A percentile compares a stretch with the other conserved stretches of the same genome.
Evolutionary conservation across 2,797 vertebrate species (phyloP).

Genomic region (Sandelia bainsii): DNA sequence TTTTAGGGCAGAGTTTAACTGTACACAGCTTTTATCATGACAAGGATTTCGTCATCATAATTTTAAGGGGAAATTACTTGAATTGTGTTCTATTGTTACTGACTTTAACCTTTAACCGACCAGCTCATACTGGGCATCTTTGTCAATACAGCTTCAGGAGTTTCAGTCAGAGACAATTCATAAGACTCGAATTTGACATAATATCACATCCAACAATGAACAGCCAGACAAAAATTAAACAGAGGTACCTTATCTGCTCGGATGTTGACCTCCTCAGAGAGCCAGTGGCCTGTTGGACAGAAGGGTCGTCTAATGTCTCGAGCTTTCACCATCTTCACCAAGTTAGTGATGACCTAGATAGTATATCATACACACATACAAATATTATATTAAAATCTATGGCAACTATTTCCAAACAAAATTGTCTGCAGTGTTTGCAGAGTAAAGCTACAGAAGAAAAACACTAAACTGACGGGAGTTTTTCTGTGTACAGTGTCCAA

Average conservation of each 20-base stretch:
- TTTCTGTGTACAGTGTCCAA: slow-evolving; percentile 27
- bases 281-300: slow-evolving; percentile 95
- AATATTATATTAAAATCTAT: slow-evolving; percentile 23
- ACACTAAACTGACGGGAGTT: slow-evolving; percentile 12
- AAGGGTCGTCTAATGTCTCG: slow-evolving; percentile 96
- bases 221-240: slow-evolving; percentile 9
- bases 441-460: slow-evolving; percentile 14
- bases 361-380: slow-evolving; percentile 55
- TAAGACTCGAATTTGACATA: background rate
- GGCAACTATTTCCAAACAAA: background rate
- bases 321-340: slow-evolving; percentile 99
- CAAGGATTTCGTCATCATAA: too few relatives aligned
- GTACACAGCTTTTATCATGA: too few relatives aligned
- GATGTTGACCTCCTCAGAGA: slow-evolving; percentile 97
- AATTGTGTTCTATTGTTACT: too few relatives aligned
- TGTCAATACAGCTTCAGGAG: background rate
- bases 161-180: background rate
- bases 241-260: slow-evolving; percentile 94
- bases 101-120: too few relatives aligned
- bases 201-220: background rate
- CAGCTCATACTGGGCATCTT: background rate
- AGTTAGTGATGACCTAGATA: slow-evolving; percentile 94
- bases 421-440: background rate
- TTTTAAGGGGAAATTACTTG: too few relatives aligned
- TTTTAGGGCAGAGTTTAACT: background rate